phyloP scores from a whole-genome alignment of 2,113 vertebrate species.

The Gopherus flavomarginatus region DNA sequence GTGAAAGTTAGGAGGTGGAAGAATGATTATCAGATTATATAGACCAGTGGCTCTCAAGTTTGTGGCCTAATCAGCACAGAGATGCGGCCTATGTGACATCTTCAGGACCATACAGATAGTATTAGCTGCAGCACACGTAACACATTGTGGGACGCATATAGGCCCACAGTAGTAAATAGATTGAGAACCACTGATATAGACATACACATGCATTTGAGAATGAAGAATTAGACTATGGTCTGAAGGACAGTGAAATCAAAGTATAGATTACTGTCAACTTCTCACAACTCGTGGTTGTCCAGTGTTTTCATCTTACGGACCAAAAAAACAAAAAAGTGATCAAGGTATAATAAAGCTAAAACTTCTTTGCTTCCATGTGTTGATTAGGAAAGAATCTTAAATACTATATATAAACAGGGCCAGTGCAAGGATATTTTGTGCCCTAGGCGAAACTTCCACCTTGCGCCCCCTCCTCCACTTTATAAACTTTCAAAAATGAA shows the following conservation, averaged over 20 bases:
- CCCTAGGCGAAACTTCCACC: too few relatives aligned
- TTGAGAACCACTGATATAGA: too few relatives aligned
- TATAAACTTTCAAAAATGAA: too few relatives aligned
- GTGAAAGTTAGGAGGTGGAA: not conserved
- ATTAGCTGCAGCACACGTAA: too few relatives aligned
- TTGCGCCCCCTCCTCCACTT: too few relatives aligned
- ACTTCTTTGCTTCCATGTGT: not conserved
- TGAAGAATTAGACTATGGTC: rapidly evolving
- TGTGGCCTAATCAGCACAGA: too few relatives aligned
- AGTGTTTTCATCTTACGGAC: not conserved
- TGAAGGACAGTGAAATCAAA: not conserved
- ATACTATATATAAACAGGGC: not conserved
- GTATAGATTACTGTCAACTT: not conserved
- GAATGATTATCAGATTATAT: not conserved
- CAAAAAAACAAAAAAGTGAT: not conserved
- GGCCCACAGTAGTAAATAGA: too few relatives aligned
- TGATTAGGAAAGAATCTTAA: not conserved
- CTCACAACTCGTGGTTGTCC: not conserved
- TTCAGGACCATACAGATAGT: too few relatives aligned
- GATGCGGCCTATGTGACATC: too few relatives aligned
- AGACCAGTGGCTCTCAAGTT: too few relatives aligned
- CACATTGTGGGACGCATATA: too few relatives aligned
- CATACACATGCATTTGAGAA: not conserved
- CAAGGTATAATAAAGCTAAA: not conserved
- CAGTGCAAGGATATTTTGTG: too few relatives aligned